Conservation (phyloP, 2,888 invertebrate species). For the Diaprepes abbreviatus region DNA sequence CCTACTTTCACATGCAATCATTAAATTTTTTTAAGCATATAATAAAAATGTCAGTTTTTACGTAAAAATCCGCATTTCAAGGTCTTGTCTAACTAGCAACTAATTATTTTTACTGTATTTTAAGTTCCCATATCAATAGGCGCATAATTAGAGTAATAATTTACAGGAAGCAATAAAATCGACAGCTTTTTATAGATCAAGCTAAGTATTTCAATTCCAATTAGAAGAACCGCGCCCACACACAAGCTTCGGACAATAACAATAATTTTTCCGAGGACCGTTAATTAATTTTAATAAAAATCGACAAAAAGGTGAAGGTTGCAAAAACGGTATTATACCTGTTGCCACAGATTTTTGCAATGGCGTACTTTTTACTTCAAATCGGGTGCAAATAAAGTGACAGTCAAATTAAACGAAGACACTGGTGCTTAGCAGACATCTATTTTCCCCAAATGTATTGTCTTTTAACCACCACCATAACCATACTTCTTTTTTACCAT, state of each 20-base stretch:
- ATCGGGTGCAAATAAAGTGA: no score
- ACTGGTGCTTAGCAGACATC: no score
- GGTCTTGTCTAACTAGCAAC: constrained; percentile 2
- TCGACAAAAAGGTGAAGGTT: constrained; percentile 46
- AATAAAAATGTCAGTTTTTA: constrained; percentile 23
- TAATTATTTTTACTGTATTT: constrained; percentile 21
- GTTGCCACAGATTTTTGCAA: constrained; percentile 23
- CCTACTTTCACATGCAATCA: background rate
- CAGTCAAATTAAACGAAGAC: no score
- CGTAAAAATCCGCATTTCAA: constrained; percentile 21
- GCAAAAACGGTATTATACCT: constrained; percentile 37
- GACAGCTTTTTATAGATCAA: constrained; percentile 11
- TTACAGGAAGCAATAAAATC: constrained; percentile 44
- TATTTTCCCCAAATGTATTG: no score
- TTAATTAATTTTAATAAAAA: constrained; percentile 49
- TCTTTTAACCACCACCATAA: no score
- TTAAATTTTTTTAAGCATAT: constrained; percentile 11
- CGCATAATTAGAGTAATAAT: constrained; percentile 39
- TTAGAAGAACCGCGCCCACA: constrained; percentile 46
- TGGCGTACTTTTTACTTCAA: constrained; percentile 13
- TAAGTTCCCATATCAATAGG: constrained; percentile 15
- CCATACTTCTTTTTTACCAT: no score
- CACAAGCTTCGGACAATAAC: constrained; percentile 39
- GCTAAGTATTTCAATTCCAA: constrained; percentile 40
- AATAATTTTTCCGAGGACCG: constrained; percentile 45